Base-by-base conservation (phyloP, 30 jellyfish, hydroid and myxozoan species). In the Cassiopea andromeda region DNA sequence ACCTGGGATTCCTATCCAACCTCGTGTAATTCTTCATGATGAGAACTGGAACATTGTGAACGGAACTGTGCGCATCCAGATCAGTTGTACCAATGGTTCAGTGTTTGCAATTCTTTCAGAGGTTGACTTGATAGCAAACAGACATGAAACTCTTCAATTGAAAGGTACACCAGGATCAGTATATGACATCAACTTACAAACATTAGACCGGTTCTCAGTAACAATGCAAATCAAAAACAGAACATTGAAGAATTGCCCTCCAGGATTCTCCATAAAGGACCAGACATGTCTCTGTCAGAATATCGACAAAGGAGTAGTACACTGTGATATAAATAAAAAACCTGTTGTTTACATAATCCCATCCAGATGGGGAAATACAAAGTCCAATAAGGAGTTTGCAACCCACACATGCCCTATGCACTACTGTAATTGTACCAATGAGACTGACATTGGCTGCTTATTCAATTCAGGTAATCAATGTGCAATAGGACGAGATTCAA, bases 401-500 rank as follows among this genome's bases (percentile, higher is more conserved):
- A 68, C 77, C 44, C 67, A 69, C 7, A 60, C 71, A 2, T 94
- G 98, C 77, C 98, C 98, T 1, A 48, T 27, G 50, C 88, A 84
- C 44, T 94, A 89, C 74, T 94, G 98, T 81, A 60, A n/a, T n/a
- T n/a, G n/a, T n/a, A n/a, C n/a, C n/a, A n/a, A n/a, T n/a, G n/a
- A n/a, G n/a, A 90, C 27, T 73, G 91, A 73, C 14, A 84, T 57
- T 80, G 86, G 91, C 44, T 90, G 88, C 57, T 61, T 66, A 59
- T 72, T 72, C 71, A n/a, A 46, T 9, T 17, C 70, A 80, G 47
- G 12, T 1, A 38, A 59, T 5, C 93, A 87, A 49, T 94, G 98
- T 85, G 92, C 91, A 2, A 71, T n/a, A 1, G 84, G 82, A n/a
- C 96, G 98, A 1, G 89, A 76, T 14, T 94, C 91, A 44, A 46